Evolutionary conservation across 2,113 vertebrate genomes (phyloP), one percentile per base, ranked within the genome.

Genomic region (Sinocyclocheilus grahami): DNA sequence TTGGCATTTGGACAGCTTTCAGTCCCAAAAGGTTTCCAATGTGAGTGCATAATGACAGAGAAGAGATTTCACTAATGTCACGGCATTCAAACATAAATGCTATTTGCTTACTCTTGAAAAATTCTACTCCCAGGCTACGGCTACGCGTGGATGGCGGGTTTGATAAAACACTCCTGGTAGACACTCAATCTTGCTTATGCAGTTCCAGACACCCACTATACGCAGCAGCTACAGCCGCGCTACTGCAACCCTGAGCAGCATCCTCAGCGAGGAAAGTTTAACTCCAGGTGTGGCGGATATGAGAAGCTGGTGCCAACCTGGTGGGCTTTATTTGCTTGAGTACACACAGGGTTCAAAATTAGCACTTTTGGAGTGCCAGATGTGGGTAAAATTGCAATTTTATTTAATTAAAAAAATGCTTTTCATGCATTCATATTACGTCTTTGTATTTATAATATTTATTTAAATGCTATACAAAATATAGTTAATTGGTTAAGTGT

Each of bases 21-120:
- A 72, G 84, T 80, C 74, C 67, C 82, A 72, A 92, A 91, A 65
- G 86, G 39, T 85, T 82, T 85, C 30, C 60, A 85, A 91, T 91
- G 88, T 53, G 69, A n/a, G 48, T 60, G 78, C 83, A 74, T 55
- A 91, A 90, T 89, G 86, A 89, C 65, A 87, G 75, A 39, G 86
- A 42, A 85, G 90, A 89, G 88, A 88, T 91, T 90, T 87, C 53
- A 77, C 88, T 90, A 90, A 91, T 92, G 90, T 90, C 88, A 86
- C 46, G 86, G 91, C 92, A 93, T 90, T 91, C 90, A 93, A 92
- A 92, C 89, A 86, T 87, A 78, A 92, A 91, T 85, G 90, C 87
- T 91, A 91, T 93, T 92, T 93, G 92, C 91, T 93, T 93, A 93
- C 46, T 77, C 89, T 60, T 20, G 91, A 91, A 86, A 93, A 91